These are phyloP conservation scores for Leguminivora glycinivorella DNA, from an alignment of 1,140 invertebrate species.

Conservation along the genomic window DNA sequence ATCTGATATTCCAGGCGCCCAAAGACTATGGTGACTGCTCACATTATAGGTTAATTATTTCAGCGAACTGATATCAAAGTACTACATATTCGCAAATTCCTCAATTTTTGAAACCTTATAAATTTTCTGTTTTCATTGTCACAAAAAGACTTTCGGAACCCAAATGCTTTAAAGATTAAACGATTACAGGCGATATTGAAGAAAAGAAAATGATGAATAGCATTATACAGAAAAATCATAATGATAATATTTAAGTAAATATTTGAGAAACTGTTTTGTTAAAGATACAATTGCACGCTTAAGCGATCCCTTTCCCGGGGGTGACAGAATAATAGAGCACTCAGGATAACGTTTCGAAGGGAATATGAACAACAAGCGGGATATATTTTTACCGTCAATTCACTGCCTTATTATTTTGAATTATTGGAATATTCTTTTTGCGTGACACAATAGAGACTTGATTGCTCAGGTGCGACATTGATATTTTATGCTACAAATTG, in stretches of 20 bases:
- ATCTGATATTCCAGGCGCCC: too few relatives aligned
- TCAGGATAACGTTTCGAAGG: conserved; percentile 18
- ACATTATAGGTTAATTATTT: too few relatives aligned
- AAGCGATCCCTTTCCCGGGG: conserved; percentile 24
- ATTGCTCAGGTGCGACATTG: not conserved
- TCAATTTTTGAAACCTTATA: too few relatives aligned
- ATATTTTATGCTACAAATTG: too few relatives aligned
- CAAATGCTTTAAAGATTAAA: too few relatives aligned
- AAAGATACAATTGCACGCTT: conserved; percentile 10
- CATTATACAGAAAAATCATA: not conserved
- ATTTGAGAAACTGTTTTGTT: conserved; percentile 11
- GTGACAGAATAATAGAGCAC: conserved; percentile 26
- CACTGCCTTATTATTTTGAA: not conserved
- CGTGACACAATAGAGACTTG: not conserved
- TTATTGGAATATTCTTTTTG: not conserved
- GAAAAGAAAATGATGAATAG: too few relatives aligned
- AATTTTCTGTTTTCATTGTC: too few relatives aligned
- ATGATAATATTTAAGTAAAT: not conserved
- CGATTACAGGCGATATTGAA: too few relatives aligned
- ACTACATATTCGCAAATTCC: too few relatives aligned
- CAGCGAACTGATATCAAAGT: too few relatives aligned
- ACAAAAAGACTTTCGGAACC: too few relatives aligned
- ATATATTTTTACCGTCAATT: conserved; percentile 5
- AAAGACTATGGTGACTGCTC: too few relatives aligned
- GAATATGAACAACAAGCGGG: conserved; percentile 9